A percentile compares a stretch with the other conserved stretches of the same genome.
Evolutionary conservation across 2,888 invertebrate species (phyloP).

Genomic region (Spialia ferax): DNA sequence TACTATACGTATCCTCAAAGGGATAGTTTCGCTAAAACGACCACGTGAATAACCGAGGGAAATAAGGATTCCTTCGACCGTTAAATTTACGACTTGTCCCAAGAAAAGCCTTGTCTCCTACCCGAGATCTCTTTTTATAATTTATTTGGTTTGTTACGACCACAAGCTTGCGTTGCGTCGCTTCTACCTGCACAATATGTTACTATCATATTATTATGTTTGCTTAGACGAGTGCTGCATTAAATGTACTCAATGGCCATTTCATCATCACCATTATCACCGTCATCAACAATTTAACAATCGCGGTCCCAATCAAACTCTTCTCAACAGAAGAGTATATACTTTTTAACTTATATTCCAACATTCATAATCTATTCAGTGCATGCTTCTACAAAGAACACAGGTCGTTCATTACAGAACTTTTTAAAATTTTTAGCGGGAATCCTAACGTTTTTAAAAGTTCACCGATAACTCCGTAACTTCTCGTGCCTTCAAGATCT

Average conservation of each 20-base stretch:
- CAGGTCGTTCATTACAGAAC: background rate
- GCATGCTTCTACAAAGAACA: background rate
- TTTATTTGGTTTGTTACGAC: conserved; percentile 82
- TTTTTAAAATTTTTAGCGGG: conserved; percentile 45
- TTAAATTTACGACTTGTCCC: conserved; percentile 85
- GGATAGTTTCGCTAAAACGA: conserved; percentile 74
- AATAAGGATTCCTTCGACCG: conserved; percentile 82
- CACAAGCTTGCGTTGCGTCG: conserved; percentile 60
- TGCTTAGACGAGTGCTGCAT: conserved; percentile 9
- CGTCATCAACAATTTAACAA: too few relatives aligned
- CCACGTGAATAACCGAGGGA: conserved; percentile 77
- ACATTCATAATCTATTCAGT: background rate
- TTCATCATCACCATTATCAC: too few relatives aligned
- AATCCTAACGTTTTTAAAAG: conserved; percentile 55
- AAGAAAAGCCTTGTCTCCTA: conserved; percentile 75
- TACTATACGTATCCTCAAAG: conserved; percentile 72
- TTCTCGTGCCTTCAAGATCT: conserved; percentile 61
- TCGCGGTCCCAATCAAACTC: too few relatives aligned
- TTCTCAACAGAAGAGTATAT: too few relatives aligned
- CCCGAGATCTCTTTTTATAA: conserved; percentile 81
- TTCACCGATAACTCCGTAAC: conserved; percentile 52
- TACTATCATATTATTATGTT: conserved; percentile 36
- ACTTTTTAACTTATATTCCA: too few relatives aligned
- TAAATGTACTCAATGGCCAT: too few relatives aligned
- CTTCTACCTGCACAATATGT: too few relatives aligned